These are phyloP conservation scores for Drosophila birchii DNA, from an alignment of 2,888 invertebrate genomes.

Conservation along the genomic window DNA sequence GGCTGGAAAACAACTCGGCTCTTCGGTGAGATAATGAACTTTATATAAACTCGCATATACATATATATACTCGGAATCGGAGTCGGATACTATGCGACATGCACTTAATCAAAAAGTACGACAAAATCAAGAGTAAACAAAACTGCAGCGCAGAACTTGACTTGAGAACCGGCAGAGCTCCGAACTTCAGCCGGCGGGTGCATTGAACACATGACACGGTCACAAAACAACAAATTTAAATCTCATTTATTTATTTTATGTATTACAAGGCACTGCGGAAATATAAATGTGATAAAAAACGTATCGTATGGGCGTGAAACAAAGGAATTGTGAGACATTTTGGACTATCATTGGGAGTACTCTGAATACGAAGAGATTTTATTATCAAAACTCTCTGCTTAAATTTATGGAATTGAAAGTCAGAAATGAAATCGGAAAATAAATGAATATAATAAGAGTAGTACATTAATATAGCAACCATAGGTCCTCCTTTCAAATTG, in stretches of 20 bases:
- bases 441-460: not conserved
- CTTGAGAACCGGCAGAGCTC: slow-evolving; percentile 60
- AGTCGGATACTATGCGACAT: slow-evolving; percentile 52
- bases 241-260: slow-evolving; percentile 42
- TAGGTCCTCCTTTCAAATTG: not conserved
- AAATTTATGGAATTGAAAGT: not conserved
- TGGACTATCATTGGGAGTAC: not conserved
- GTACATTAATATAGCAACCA: not conserved
- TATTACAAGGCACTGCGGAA: slow-evolving; percentile 23
- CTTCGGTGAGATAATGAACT: slow-evolving; percentile 65
- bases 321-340: not conserved
- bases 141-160: slow-evolving; percentile 72
- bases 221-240: slow-evolving; percentile 67
- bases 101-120: slow-evolving; percentile 77
- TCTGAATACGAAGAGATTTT: not conserved
- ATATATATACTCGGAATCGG: slow-evolving; percentile 3
- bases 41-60: slow-evolving; percentile 19
- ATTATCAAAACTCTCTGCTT: not conserved
- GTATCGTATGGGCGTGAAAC: not conserved
- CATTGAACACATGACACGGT: slow-evolving; percentile 71
- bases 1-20: slow-evolving; percentile 32
- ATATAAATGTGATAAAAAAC: slow-evolving; percentile 9
- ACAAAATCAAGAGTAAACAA: slow-evolving; percentile 80
- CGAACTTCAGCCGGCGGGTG: slow-evolving; percentile 58
- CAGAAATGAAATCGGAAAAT: not conserved